phyloP scores from a whole-genome alignment of 2,797 vertebrate genomes.

The Tapirus indicus region DNA sequence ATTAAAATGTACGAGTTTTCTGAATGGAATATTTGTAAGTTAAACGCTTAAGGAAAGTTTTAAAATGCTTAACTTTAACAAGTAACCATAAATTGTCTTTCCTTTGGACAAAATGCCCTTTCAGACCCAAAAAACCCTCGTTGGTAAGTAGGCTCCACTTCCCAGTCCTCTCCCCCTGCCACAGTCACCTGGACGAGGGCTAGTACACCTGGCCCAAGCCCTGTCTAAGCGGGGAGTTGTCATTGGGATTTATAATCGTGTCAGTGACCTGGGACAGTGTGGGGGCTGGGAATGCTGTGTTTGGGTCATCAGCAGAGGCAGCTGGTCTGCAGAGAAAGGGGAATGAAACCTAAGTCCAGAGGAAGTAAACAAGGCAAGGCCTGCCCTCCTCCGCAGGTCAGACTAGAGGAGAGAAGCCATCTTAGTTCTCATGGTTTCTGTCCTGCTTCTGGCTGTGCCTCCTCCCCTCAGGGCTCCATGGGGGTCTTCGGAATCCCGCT shows the following conservation, averaged over 20 bases:
- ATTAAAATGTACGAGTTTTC: conserved; percentile 36
- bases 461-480: background rate
- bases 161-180: background rate
- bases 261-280: background rate
- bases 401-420: background rate
- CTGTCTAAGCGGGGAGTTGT: background rate
- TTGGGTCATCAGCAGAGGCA: background rate
- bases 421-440: background rate
- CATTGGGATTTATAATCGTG: background rate
- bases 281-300: background rate
- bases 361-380: background rate
- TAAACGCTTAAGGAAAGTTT: conserved; percentile 12
- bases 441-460: background rate
- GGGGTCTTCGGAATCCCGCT: background rate
- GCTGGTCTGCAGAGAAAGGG: background rate
- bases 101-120: background rate
- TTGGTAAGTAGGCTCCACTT: background rate
- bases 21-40: conserved; percentile 8
- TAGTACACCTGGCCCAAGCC: background rate
- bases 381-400: background rate
- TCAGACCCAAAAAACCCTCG: background rate
- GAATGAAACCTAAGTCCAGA: background rate
- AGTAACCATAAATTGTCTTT: background rate
- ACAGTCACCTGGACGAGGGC: background rate
- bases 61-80: background rate